Conservation (phyloP, 2,113 vertebrate genomes). For the Amblyopsis rosae region DNA sequence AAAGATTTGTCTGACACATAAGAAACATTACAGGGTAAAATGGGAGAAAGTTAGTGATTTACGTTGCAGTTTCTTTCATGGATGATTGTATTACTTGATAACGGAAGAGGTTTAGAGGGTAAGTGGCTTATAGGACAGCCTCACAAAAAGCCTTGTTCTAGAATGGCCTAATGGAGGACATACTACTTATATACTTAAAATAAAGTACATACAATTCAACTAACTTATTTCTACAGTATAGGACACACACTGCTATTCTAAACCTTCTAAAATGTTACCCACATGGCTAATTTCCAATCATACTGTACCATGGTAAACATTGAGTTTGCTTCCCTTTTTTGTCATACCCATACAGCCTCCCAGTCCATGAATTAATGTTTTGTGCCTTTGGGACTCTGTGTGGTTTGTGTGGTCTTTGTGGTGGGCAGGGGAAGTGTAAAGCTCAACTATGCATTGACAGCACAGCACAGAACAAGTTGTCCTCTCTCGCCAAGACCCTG, state of each 20-base stretch:
- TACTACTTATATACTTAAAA: too few relatives aligned
- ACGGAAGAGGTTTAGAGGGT: slow-evolving; percentile 5
- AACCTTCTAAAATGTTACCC: background rate
- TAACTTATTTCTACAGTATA: background rate
- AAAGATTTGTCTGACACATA: background rate
- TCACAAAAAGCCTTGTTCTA: background rate
- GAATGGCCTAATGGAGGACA: too few relatives aligned
- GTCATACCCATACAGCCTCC: slow-evolving; percentile 11
- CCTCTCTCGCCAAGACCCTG: slow-evolving; percentile 13
- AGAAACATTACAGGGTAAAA: slow-evolving; percentile 29
- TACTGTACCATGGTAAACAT: background rate
- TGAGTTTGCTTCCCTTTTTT: background rate
- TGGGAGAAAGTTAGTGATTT: slow-evolving; percentile 37
- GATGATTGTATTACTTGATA: slow-evolving; percentile 24
- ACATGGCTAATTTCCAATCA: background rate
- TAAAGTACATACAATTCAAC: background rate
- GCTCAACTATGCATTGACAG: slow-evolving; percentile 12
- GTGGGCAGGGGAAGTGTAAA: slow-evolving; percentile 36
- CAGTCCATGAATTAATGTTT: slow-evolving; percentile 34
- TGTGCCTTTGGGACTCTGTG: slow-evolving; percentile 22
- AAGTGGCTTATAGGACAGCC: background rate
- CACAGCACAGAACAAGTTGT: slow-evolving; percentile 30
- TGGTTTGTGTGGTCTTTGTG: slow-evolving; percentile 31
- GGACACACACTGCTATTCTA: too few relatives aligned
- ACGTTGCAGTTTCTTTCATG: slow-evolving; percentile 18